Base-by-base conservation (phyloP, 2,797 vertebrate genomes). In the Parauchenoglanis punctatus region DNA sequence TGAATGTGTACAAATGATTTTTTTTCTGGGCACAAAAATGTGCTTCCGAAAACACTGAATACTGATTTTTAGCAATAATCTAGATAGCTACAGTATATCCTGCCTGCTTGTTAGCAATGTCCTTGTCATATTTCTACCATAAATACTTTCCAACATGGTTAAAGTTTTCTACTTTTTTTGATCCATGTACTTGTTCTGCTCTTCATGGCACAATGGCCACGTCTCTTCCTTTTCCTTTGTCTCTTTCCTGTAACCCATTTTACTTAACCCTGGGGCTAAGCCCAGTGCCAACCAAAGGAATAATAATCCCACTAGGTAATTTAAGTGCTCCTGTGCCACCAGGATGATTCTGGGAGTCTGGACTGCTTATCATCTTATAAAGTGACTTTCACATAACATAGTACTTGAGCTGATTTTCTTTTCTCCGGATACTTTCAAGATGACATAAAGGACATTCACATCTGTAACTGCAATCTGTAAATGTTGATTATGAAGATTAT, bases 261-360 rank as follows among this genome's bases (percentile, higher is more conserved):
- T 61, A 87, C 52, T 76, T 76, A 65, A 7, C 52, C n/a, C 20
- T 17, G 44, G 46, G 44, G 73, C 46, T 76, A 52, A 46, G 0
- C 52, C 44, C 80, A 86, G 59, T 73, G 73, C 54, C 65, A 86
- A 80, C 54, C 54, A 75, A 28, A 86, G 85, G 65, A 76, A 86
- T 89, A 84, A 86, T 89, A 84, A 89, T 80, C 81, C 76, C 59
- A 46, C 67, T 65, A 80, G 81, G 12, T 31, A 84, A 78, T 78
- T 85, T 61, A 31, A 70, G 67, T 81, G 56, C 80, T 59, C 85
- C 52, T 52, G 25, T 44, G 20, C 67, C 63, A 80, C 59, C 58
- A 88, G 70, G 58, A 58, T 86, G 0, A 44, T 28, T 25, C 28
- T 23, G 6, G 44, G 44, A 7, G 44, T 18, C 23, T 75, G 72